Conservation (phyloP, 2,888 invertebrate genomes). For the Dolichopus griseipennis region DNA sequence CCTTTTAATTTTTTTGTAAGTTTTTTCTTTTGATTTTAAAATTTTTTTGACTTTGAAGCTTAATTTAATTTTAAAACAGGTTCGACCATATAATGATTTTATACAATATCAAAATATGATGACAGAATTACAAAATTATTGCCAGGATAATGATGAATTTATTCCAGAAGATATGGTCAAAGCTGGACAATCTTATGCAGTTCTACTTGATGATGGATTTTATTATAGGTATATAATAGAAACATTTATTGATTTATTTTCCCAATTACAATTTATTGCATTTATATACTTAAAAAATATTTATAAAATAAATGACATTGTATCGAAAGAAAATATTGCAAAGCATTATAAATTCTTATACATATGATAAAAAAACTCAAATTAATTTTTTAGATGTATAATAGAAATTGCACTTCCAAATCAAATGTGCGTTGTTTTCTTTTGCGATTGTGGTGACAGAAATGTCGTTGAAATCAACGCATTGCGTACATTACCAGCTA, state of each 20-base stretch:
- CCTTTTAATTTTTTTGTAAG: conserved; percentile 46
- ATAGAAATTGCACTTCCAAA: not conserved
- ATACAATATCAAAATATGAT: conserved; percentile 52
- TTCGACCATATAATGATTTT: conserved; percentile 46
- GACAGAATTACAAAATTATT: conserved; percentile 55
- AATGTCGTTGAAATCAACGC: conserved; percentile 48
- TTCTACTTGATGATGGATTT: conserved; percentile 52
- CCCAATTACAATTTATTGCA: too few relatives aligned
- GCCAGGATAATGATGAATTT: conserved; percentile 47
- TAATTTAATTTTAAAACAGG: conserved; percentile 31
- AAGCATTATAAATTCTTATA: too few relatives aligned
- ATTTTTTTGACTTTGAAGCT: not conserved
- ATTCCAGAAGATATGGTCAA: conserved; percentile 45
- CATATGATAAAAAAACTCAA: not conserved
- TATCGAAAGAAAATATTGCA: too few relatives aligned
- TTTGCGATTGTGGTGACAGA: conserved; percentile 58
- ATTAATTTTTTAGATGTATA: not conserved
- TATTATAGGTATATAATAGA: conserved; percentile 62
- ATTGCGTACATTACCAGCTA: conserved; percentile 47
- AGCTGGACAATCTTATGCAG: conserved; percentile 60
- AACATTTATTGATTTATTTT: not conserved
- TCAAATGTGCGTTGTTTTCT: conserved; percentile 45
- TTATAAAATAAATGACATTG: not conserved
- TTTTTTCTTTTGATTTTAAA: conserved; percentile 7
- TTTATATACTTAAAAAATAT: too few relatives aligned